Base-by-base conservation (phyloP, 2,113 vertebrate genomes). In the Nibea coibor region DNA sequence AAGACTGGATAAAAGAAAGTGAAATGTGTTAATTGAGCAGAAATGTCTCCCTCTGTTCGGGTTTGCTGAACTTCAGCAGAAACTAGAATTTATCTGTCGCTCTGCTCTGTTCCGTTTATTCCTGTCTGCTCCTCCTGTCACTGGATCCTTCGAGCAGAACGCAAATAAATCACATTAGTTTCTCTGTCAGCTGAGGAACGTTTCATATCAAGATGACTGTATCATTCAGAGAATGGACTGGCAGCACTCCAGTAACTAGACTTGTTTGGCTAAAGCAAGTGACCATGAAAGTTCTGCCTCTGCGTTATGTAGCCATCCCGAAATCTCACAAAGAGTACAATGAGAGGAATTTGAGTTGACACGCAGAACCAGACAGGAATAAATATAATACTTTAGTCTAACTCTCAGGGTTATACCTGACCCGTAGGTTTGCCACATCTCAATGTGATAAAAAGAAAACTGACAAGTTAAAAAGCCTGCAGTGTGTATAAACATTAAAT, bases 141-240 rank as follows among this genome's bases (percentile, higher is more conserved):
- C 48, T 3, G 58, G 64, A 54, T 81, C 80, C 54, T 77, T 80
- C 71, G 56, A 63, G 85, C 85, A 78, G 75, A 90, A 83, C 77
- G 31, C 68, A 66, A 84, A 83, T 85, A 86, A 84, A 88, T 90
- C 88, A 87, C 80, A 90, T 92, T 91, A 76, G 73, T 72, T 42
- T 87, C 85, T 88, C 75, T 88, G 89, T 91, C 90, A 75, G 74
- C 72, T 72, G 50, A 80, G 69, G 67, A 67, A 68, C 22, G 26
- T 74, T 87, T 81, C 69, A 85, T 84, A 86, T 92, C 66, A 86
- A 86, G 78, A 83, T 71, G 77, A 82, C 56, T 67, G 57, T 35
- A 76, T 81, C 73, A 48, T 64, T 73, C 63, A 50, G 47, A 42
- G 42, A 42, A 42, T 67, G n/a, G 16, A 1, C 54, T 69, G 72